Percentiles rank a stretch among this genome's conserved stretches.
phyloP scores from a whole-genome alignment of 2,888 invertebrate genomes.

The Pecten maximus region DNA sequence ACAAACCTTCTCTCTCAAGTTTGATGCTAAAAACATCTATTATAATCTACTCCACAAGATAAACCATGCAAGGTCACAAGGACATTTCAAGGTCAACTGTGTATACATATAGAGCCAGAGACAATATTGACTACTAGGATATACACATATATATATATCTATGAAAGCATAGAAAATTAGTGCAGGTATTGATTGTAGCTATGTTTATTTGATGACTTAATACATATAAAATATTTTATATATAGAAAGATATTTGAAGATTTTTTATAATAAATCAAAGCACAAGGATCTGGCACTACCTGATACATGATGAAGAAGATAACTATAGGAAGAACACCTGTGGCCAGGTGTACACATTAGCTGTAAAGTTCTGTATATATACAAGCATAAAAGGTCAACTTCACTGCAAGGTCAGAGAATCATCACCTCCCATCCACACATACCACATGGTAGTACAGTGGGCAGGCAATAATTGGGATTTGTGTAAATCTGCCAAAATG shows the following conservation, averaged over 20 bases:
- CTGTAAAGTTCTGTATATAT: constrained; percentile 21
- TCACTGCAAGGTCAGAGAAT: constrained; percentile 1
- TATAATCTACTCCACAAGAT: not conserved
- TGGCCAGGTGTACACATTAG: not conserved
- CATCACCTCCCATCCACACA: not conserved
- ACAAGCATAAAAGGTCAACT: constrained; percentile 28
- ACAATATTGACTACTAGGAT: not conserved
- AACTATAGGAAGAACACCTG: not conserved
- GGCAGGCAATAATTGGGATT: not conserved
- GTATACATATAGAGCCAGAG: not conserved
- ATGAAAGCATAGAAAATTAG: not conserved
- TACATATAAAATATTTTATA: not conserved
- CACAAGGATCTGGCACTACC: not conserved
- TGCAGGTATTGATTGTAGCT: not conserved
- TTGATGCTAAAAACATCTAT: not conserved
- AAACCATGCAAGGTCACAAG: not conserved
- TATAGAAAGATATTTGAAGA: not conserved
- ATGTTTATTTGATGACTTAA: not conserved
- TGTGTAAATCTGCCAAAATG: constrained; percentile 27
- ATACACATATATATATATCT: not conserved
- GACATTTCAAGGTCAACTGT: not conserved
- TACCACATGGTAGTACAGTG: not conserved
- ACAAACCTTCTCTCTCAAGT: not conserved
- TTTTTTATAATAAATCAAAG: not conserved
- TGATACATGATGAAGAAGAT: not conserved